These are phyloP conservation scores for Nomia melanderi DNA, from an alignment of 1,140 invertebrate species.

Conservation along the genomic window DNA sequence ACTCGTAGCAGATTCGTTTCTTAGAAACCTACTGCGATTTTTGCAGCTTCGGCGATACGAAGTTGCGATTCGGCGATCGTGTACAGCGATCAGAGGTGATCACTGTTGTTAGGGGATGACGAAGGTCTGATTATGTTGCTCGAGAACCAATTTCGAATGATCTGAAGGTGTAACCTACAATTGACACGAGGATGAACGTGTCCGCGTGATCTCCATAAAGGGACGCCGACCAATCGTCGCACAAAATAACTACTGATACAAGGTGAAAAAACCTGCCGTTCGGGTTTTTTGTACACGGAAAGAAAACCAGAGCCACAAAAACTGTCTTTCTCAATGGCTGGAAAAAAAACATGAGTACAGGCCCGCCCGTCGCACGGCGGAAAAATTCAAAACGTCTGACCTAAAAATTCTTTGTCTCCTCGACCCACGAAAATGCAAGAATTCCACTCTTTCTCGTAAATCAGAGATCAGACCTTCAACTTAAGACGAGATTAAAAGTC, in stretches of 20 bases:
- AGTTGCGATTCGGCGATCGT: no score
- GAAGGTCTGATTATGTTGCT: no score
- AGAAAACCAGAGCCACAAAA: slow-evolving; percentile 65
- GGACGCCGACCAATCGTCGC: slow-evolving; percentile 30
- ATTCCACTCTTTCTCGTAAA: not conserved
- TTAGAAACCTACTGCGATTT: no score
- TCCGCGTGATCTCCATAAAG: slow-evolving; percentile 44
- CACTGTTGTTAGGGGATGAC: no score
- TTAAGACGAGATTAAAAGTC: no score
- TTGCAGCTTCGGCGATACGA: no score
- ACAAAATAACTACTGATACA: slow-evolving; percentile 50
- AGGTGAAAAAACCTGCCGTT: slow-evolving; percentile 59
- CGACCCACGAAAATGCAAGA: slow-evolving; percentile 19
- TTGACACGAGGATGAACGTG: no score
- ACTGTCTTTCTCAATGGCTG: slow-evolving; percentile 54
- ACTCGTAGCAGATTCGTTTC: no score
- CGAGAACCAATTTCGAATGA: no score
- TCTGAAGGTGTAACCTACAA: no score
- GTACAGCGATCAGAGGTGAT: no score
- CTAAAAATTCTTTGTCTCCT: not conserved
- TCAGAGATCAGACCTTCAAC: no score
- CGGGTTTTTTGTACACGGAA: slow-evolving; percentile 60
- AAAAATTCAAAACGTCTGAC: slow-evolving; percentile 28
- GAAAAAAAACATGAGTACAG: slow-evolving; percentile 42
- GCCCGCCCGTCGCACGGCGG: slow-evolving; percentile 40